Conservation (phyloP, 2,888 invertebrate species). For the Lissocephala sabroskyi region DNA sequence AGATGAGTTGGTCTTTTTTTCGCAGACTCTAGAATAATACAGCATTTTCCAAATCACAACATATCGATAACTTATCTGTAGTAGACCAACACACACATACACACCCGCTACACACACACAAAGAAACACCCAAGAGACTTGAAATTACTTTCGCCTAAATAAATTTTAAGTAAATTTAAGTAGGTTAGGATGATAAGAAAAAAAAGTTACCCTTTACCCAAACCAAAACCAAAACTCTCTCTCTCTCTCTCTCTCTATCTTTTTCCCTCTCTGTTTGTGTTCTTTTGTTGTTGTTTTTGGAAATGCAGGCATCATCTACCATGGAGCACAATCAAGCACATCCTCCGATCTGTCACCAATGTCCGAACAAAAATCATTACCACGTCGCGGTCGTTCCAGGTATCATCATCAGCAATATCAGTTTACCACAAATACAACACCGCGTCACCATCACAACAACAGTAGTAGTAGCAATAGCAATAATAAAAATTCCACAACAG, state of each 20-base stretch:
- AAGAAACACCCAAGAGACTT: slow-evolving; percentile 3
- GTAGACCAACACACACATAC: slow-evolving; percentile 40
- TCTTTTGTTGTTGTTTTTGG: neutral
- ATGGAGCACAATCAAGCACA: slow-evolving; percentile 83
- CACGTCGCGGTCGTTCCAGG: slow-evolving; percentile 81
- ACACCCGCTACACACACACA: slow-evolving; percentile 11
- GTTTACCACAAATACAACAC: slow-evolving; percentile 74
- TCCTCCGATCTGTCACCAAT: slow-evolving; percentile 85
- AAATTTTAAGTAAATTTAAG: neutral
- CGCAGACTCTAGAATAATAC: slow-evolving; percentile 68
- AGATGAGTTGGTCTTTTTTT: slow-evolving; percentile 1
- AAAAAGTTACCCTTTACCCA: neutral
- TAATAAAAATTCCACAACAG: slow-evolving; percentile 65
- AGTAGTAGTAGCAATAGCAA: slow-evolving; percentile 73
- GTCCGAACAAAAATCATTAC: slow-evolving; percentile 84
- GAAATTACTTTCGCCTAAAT: neutral
- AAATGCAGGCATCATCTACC: slow-evolving; percentile 80
- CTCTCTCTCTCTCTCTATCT: slow-evolving; percentile 1
- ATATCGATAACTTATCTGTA: slow-evolving; percentile 70
- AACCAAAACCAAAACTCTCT: neutral
- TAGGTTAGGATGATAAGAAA: too few relatives aligned
- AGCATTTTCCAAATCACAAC: slow-evolving; percentile 71
- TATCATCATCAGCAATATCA: slow-evolving; percentile 75
- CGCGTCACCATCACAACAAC: slow-evolving; percentile 74
- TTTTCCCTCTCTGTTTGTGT: slow-evolving; percentile 7